Evolutionary conservation across 1,140 invertebrate species (phyloP).

Genomic region (Gryon sp.): DNA sequence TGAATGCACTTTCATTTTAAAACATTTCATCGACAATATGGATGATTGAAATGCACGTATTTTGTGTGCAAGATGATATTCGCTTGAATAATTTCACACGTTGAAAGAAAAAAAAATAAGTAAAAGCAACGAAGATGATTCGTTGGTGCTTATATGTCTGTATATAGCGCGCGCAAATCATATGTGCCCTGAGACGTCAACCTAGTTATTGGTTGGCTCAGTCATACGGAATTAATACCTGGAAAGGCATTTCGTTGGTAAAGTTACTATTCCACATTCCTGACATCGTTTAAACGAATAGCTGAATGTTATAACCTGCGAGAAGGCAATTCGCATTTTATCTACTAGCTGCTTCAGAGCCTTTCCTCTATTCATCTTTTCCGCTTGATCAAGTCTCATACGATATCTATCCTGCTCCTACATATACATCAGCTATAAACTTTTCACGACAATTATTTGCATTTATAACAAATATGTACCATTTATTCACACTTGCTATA

Average conservation of each 20-base stretch:
- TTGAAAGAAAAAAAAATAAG: constrained; percentile 26
- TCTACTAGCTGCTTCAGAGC: constrained; percentile 25
- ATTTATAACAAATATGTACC: constrained; percentile 9
- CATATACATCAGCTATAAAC: constrained; percentile 6
- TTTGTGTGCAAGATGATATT: too few species aligned
- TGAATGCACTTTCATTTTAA: too few species aligned
- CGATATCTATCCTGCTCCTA: constrained; percentile 23
- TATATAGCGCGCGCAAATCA: constrained; percentile 35
- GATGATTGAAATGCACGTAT: too few species aligned
- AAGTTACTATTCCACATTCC: constrained; percentile 43
- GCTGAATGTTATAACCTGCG: constrained; percentile 23
- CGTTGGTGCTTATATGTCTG: constrained; percentile 27
- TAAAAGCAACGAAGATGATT: constrained; percentile 42
- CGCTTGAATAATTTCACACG: constrained; percentile 39
- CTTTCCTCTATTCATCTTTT: constrained; percentile 41
- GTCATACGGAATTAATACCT: constrained; percentile 53
- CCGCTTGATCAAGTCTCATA: constrained; percentile 33
- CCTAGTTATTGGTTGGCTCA: constrained; percentile 53
- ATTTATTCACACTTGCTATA: too few species aligned
- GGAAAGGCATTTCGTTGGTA: constrained; percentile 28
- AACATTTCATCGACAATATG: too few species aligned
- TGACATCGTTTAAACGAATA: constrained; percentile 48
- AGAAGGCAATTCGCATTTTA: constrained; percentile 47
- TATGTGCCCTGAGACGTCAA: constrained; percentile 49
- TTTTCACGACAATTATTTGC: constrained; percentile 36